Evolutionary conservation across 2,113 vertebrate species (phyloP).

Genomic region (cattle (Bos taurus)): ARS-UCD2.0 NC_037333.1:4267001-4267500

Average conservation of each 20-base stretch:
- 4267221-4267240: background rate
- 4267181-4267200: background rate
- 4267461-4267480: background rate
- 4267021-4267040: background rate
- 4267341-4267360: background rate
- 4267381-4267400: background rate
- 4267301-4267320: background rate
- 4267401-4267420: background rate
- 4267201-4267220: background rate
- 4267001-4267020: background rate
- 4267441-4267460: background rate
- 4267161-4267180: background rate
- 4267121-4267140: background rate
- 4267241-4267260: background rate
- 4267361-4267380: background rate
- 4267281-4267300: background rate
- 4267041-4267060: background rate
- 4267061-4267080: accelerated
- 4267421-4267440: background rate
- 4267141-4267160: background rate
- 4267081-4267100: background rate
- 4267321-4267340: background rate
- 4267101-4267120: background rate
- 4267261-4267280: background rate
- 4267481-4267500: background rate